phyloP scores from a whole-genome alignment of 2,797 vertebrate species.

The Diplodus sargus region DNA sequence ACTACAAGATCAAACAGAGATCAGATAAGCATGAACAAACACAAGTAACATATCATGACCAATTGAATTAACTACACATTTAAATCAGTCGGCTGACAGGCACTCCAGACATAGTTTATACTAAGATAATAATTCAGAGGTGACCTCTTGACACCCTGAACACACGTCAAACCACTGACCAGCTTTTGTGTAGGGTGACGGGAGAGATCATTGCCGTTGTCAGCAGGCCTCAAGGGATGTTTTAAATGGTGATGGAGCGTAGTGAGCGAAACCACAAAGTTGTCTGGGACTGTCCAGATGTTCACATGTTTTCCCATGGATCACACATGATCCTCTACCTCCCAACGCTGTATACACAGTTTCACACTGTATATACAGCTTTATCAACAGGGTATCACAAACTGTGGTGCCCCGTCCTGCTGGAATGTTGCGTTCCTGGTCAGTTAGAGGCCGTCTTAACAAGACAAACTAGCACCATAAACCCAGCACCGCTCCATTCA shows the following conservation, averaged over 20 bases:
- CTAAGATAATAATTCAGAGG: constrained; percentile 10
- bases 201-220: constrained; percentile 47
- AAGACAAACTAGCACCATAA: constrained; percentile 73
- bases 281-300: constrained; percentile 67
- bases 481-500: constrained; percentile 61
- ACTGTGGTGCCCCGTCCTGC: constrained; percentile 38
- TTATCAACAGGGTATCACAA: constrained; percentile 55
- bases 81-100: constrained; percentile 20
- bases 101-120: not conserved
- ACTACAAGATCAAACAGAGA: constrained; percentile 2
- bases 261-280: constrained; percentile 41
- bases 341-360: constrained; percentile 53
- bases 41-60: constrained; percentile 11
- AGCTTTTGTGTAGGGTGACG: constrained; percentile 43
- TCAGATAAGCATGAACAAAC: constrained; percentile 10
- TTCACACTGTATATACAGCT: constrained; percentile 58
- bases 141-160: constrained; percentile 41
- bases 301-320: constrained; percentile 69
- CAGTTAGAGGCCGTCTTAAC: constrained; percentile 56
- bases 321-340: constrained; percentile 36
- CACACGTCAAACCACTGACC: constrained; percentile 34
- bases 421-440: constrained; percentile 55
- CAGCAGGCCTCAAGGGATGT: constrained; percentile 62
- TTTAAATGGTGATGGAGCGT: constrained; percentile 62
- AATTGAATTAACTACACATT: constrained; percentile 36